Conservation (phyloP, 2,113 vertebrate species). For the Lathamus discolor region DNA sequence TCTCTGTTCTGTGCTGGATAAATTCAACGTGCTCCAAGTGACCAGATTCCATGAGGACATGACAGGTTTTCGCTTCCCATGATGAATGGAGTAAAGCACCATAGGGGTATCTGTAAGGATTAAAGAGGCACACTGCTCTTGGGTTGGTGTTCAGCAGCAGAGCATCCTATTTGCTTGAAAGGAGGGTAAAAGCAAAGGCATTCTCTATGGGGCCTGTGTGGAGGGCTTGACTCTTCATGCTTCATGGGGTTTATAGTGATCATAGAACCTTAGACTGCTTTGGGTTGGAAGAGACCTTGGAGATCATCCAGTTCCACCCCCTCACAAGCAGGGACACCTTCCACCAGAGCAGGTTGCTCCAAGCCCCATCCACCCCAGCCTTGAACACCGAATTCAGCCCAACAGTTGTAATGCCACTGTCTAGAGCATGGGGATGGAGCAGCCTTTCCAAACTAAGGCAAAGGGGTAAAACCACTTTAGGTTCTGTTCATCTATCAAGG, state of each 20-base stretch:
- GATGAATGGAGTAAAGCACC: background rate
- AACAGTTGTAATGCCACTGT: background rate
- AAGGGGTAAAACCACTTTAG: background rate
- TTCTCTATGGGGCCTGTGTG: background rate
- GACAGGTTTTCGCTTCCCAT: rapidly evolving
- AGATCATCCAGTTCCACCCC: background rate
- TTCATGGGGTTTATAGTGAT: background rate
- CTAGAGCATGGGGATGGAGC: background rate
- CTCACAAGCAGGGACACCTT: background rate
- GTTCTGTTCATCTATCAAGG: background rate
- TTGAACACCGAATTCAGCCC: rapidly evolving
- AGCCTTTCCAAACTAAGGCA: background rate
- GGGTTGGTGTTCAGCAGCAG: background rate
- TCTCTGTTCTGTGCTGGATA: conserved; percentile 24
- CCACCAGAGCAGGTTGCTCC: background rate
- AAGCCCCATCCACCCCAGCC: background rate
- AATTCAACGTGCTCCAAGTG: rapidly evolving
- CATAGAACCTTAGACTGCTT: background rate
- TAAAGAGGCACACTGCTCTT: rapidly evolving
- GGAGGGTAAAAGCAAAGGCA: background rate
- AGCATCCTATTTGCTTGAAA: background rate
- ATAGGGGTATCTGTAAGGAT: rapidly evolving
- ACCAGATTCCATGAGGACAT: rapidly evolving
- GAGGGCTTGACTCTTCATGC: background rate
- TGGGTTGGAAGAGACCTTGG: background rate